A percentile compares a stretch with the other conserved stretches of the same genome.
Conservation (phyloP, 2,113 vertebrate genomes). For the Nestor notabilis region DNA sequence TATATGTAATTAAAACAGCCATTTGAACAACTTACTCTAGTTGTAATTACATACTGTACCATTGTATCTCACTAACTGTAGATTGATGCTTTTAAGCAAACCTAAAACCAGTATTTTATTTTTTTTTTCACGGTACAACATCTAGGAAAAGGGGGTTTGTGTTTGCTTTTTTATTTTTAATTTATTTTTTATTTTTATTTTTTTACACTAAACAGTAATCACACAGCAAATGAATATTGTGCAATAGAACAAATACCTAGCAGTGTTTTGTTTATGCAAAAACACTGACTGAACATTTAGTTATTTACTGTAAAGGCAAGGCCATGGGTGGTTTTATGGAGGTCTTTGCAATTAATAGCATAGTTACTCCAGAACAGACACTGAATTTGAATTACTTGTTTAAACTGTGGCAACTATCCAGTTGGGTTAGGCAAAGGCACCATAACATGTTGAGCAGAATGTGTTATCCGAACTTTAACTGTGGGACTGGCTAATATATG, state of each 20-base stretch:
- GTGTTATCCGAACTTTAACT: conserved; percentile 69
- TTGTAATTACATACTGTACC: conserved; percentile 81
- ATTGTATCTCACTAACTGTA: conserved; percentile 77
- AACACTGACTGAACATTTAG: conserved; percentile 72
- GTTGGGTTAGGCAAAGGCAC: conserved; percentile 84
- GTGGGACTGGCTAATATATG: conserved; percentile 74
- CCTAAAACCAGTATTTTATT: conserved; percentile 73
- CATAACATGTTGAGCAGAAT: conserved; percentile 76
- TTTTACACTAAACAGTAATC: conserved; percentile 77
- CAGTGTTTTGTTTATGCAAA: conserved; percentile 77
- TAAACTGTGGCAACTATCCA: conserved; percentile 81
- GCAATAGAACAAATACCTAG: conserved; percentile 77
- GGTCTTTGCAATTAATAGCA: conserved; percentile 81
- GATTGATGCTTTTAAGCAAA: conserved; percentile 67
- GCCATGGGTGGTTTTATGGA: conserved; percentile 86
- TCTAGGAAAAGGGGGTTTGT: conserved; percentile 69
- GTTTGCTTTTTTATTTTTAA: background rate
- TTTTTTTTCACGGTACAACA: conserved; percentile 76
- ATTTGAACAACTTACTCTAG: conserved; percentile 79
- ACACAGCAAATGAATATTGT: conserved; percentile 79
- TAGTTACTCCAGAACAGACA: conserved; percentile 81
- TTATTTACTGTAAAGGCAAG: conserved; percentile 83
- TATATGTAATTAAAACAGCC: conserved; percentile 77
- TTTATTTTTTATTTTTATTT: background rate
- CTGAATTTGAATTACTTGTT: conserved; percentile 73